Base-by-base conservation (phyloP, 2,888 invertebrate species). In the Thecophora atra region DNA sequence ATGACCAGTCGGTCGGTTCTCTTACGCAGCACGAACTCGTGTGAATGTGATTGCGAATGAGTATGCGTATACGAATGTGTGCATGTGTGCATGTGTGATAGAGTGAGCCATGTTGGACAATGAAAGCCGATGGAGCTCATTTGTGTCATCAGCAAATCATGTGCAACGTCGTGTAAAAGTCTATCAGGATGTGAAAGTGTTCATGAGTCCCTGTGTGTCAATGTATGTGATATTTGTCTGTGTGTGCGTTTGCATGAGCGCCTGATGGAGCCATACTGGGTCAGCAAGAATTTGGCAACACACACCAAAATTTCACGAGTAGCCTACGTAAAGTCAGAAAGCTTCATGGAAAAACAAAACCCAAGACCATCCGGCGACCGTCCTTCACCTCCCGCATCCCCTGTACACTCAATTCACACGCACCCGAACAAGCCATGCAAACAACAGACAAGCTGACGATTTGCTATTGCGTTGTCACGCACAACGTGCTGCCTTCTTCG, bases 91-190 rank as follows among this genome's bases (percentile, higher is more conserved):
- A 15, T 58, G 24, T 7, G 58, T 28, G 47, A 13, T 28, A 19
- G 8, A 37, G 24, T 52, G 30, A 62, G 62, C 52, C 26, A 56
- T 56, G 37, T 37, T 15, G 37, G 30, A 62, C 51, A 42, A 56
- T 72, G 67, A 72, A 72, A 26, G 72, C 63, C 54, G 54, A 68
- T 47, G 69, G 47, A 37, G 69, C 72, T 72, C 69, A 69, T 72
- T 72, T 72, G 72, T 69, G 64, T 69, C 72, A 69, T 72, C 72
- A 72, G 72, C 72, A 72, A 69, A 72, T 72, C 72, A 69, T 65
- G 72, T 52, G 69, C 60, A 65, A 72, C 24, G 72, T 69, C 72
- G 66, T 72, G 72, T 69, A 26, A 44, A 54, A 64, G 70, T 70
- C 70, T 42, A 15, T 28, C 19, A 21, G 37, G 13, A 52, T 63